Evolutionary conservation across 2,888 invertebrate genomes (phyloP).

Genomic region (Stenchaetothrips biformis): DNA sequence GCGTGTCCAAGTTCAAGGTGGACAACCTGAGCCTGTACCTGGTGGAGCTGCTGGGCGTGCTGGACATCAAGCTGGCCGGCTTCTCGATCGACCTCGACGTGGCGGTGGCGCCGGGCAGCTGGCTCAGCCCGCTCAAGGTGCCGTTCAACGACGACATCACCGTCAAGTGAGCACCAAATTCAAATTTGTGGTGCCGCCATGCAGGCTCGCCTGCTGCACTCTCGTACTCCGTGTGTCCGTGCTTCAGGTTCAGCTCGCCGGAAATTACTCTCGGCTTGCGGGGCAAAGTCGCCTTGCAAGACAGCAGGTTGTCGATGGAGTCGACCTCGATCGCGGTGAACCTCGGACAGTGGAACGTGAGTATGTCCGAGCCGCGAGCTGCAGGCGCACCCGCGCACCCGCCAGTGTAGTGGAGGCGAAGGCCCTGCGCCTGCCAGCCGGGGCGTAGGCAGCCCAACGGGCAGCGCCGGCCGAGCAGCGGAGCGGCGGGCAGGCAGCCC

Average conservation of each 20-base stretch:
- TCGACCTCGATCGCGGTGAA: neutral
- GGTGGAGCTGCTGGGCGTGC: neutral
- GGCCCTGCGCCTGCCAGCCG: no score
- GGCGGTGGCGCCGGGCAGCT: neutral
- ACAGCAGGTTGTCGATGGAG: neutral
- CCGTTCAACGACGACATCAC: neutral
- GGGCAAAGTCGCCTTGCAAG: neutral
- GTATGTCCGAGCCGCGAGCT: neutral
- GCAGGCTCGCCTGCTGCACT: neutral
- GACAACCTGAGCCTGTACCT: neutral
- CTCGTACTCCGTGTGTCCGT: neutral
- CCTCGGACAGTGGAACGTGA: neutral
- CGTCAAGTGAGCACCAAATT: neutral
- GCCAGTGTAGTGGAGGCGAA: no score
- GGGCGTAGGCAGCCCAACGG: no score
- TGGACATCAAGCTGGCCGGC: neutral
- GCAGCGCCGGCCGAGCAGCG: no score
- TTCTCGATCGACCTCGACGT: neutral
- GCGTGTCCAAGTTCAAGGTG: neutral
- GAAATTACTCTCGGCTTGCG: neutral
- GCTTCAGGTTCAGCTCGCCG: neutral
- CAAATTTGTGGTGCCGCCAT: no score
- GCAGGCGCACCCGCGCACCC: neutral
- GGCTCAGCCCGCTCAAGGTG: constrained; percentile 4
- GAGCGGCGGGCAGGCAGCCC: no score